Percentiles rank a stretch among this genome's conserved stretches.
Conservation (phyloP, 2,888 invertebrate genomes). For the Miltochrista miniata region DNA sequence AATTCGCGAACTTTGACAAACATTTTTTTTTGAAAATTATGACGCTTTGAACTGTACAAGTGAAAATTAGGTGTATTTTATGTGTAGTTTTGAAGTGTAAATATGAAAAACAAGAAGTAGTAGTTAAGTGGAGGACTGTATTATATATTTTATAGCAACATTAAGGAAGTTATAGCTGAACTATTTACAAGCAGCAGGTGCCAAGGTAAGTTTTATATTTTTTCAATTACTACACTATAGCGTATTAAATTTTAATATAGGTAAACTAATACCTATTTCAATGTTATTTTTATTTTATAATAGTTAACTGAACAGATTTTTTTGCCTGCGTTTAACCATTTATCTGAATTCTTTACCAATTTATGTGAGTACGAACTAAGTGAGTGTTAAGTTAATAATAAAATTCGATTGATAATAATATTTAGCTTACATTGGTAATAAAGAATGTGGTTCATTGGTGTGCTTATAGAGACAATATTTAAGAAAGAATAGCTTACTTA, state of each 20-base stretch:
- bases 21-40: slow-evolving; percentile 38
- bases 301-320: no score
- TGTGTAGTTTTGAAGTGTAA: slow-evolving; percentile 49
- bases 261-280: no score
- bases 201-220: slow-evolving; percentile 45
- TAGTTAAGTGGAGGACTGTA: slow-evolving; percentile 53
- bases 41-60: slow-evolving; percentile 40
- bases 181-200: slow-evolving; percentile 28
- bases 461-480: no score
- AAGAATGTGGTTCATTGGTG: no score
- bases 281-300: no score
- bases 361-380: no score
- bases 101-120: slow-evolving; percentile 43
- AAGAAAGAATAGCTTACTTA: no score
- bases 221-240: not conserved
- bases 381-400: no score
- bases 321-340: no score
- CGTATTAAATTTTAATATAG: not conserved
- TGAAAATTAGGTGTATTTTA: slow-evolving; percentile 50
- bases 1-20: slow-evolving; percentile 42
- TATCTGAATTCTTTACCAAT: no score
- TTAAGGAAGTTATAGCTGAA: slow-evolving; percentile 42
- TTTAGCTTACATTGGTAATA: no score
- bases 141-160: slow-evolving; percentile 35
- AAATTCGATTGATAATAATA: no score